Conservation (phyloP, 2,113 vertebrate species). For the Percina caprodes region DNA sequence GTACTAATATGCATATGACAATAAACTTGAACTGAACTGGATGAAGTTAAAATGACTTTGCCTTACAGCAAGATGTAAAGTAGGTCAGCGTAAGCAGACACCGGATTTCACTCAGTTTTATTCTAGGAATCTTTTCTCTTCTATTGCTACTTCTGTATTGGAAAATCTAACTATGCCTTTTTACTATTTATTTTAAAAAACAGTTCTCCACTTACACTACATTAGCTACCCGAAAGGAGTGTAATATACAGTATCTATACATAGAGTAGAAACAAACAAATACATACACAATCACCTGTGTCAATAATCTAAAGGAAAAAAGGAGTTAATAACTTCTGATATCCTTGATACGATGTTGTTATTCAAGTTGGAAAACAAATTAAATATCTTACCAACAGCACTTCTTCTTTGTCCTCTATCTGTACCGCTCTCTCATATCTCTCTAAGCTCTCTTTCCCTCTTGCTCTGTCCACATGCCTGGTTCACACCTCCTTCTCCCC, state of each 20-base stretch:
- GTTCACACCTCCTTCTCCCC: constrained; percentile 54
- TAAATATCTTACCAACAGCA: constrained; percentile 71
- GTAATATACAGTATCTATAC: not conserved
- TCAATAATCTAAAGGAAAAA: not conserved
- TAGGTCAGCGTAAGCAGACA: constrained; percentile 58
- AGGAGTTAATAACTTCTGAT: not conserved
- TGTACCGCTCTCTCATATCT: constrained; percentile 47
- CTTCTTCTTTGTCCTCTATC: constrained; percentile 44
- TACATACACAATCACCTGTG: not conserved
- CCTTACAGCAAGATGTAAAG: constrained; percentile 51
- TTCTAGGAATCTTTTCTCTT: constrained; percentile 13
- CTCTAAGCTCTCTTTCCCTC: constrained; percentile 40
- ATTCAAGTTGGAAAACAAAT: constrained; percentile 43
- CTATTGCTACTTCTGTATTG: not conserved
- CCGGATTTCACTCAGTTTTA: constrained; percentile 19
- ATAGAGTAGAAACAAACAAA: not conserved
- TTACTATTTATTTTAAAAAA: not conserved
- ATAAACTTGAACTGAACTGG: too few species aligned
- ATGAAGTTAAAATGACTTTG: constrained; percentile 20
- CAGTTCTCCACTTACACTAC: not conserved
- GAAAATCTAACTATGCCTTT: constrained; percentile 22
- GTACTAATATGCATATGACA: too few species aligned
- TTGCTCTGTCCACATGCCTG: constrained; percentile 45
- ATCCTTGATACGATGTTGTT: constrained; percentile 9
- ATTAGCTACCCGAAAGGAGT: not conserved